Conservation (phyloP, 2,888 invertebrate genomes). For the Epinotia brunnichana region DNA sequence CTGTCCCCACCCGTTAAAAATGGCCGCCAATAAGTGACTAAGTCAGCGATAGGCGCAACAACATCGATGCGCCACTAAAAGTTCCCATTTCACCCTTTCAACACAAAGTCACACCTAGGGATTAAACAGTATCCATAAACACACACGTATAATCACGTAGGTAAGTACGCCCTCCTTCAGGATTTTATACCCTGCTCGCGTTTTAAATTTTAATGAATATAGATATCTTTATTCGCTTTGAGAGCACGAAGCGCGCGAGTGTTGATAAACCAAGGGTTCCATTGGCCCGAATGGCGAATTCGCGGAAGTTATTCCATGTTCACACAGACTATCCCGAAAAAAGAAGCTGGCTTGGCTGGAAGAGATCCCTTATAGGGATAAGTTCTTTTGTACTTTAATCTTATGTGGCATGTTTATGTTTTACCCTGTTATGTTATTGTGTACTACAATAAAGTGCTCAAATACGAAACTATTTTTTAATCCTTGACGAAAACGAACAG, state of each 20-base stretch:
- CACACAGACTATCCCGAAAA: background rate
- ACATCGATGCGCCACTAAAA: background rate
- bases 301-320: constrained; percentile 4
- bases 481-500: too few relatives aligned
- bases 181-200: constrained; percentile 76
- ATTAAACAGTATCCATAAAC: constrained; percentile 42
- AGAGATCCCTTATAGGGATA: too few relatives aligned
- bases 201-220: constrained; percentile 82
- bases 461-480: too few relatives aligned
- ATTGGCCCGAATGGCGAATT: constrained; percentile 23
- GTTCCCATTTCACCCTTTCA: constrained; percentile 17
- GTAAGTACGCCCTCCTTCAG: constrained; percentile 60
- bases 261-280: constrained; percentile 49
- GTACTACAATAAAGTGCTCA: too few relatives aligned
- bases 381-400: too few relatives aligned
- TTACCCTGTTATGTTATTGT: too few relatives aligned
- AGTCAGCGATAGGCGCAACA: background rate
- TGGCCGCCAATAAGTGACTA: background rate
- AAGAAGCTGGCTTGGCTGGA: too few relatives aligned
- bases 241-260: constrained; percentile 61
- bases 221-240: constrained; percentile 79
- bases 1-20: background rate
- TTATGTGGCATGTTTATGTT: too few relatives aligned
- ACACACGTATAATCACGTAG: constrained; percentile 36
- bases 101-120: constrained; percentile 38